phyloP scores from a whole-genome alignment of 2,113 vertebrate species.

The Rhea pennata region DNA sequence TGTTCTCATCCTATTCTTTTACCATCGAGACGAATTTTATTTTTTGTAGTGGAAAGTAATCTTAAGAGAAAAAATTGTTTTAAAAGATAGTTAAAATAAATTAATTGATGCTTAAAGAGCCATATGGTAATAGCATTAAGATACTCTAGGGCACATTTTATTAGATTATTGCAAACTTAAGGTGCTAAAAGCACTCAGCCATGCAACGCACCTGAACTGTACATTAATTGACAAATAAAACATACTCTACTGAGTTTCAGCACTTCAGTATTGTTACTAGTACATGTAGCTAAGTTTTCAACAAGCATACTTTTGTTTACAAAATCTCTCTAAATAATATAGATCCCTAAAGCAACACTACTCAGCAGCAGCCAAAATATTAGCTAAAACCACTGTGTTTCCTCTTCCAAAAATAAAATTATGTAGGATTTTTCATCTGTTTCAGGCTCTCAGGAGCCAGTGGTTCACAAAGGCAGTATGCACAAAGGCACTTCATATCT shows the following conservation, averaged over 20 bases:
- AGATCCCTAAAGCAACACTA: neutral
- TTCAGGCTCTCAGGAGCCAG: neutral
- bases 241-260: neutral
- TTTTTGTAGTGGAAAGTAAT: neutral
- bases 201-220: neutral
- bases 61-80: neutral
- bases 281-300: neutral
- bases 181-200: neutral
- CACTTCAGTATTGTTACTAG: neutral
- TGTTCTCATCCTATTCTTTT: neutral
- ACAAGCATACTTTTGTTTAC: neutral
- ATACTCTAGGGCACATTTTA: neutral
- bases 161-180: neutral
- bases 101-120: neutral
- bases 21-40: neutral
- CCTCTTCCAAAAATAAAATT: neutral
- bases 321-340: neutral
- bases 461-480: neutral
- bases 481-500: neutral
- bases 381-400: neutral
- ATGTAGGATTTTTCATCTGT: neutral
- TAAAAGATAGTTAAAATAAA: neutral
- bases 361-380: neutral
- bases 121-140: neutral
- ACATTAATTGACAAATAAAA: conserved; percentile 12